These are phyloP conservation scores for Propithecus coquereli DNA, from an alignment of 2,113 vertebrate genomes.

Conservation along the genomic window DNA sequence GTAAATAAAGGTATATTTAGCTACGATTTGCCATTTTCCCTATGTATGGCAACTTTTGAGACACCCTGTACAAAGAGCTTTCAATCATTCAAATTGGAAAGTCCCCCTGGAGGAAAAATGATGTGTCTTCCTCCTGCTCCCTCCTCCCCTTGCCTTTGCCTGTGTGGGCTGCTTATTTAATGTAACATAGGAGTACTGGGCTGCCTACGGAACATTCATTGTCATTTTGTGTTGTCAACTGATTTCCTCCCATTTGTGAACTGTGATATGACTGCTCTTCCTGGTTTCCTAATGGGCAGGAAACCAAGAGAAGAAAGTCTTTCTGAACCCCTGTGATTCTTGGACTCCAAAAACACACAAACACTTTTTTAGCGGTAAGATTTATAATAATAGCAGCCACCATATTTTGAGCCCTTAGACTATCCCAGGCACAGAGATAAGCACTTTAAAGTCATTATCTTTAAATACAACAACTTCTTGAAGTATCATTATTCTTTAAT, in stretches of 20 bases:
- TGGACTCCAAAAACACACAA: not conserved
- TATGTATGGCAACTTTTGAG: not conserved
- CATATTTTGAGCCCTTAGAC: not conserved
- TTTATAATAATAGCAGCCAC: not conserved
- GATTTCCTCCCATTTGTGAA: not conserved
- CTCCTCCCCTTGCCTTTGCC: not conserved
- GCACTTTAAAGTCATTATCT: not conserved
- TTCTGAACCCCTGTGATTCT: constrained; percentile 2
- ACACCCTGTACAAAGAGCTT: not conserved
- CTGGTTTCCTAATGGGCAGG: not conserved
- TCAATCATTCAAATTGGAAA: not conserved
- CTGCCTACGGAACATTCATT: not conserved
- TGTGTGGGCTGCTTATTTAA: not conserved
- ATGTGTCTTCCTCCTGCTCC: not conserved
- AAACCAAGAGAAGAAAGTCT: not conserved
- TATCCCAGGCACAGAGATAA: not conserved
- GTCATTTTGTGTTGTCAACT: not conserved
- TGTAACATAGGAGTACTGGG: too few species aligned
- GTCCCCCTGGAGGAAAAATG: not conserved
- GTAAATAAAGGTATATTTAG: too few species aligned
- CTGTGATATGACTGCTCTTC: not conserved
- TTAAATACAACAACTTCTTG: not conserved
- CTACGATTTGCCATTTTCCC: too few species aligned
- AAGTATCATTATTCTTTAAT: constrained; percentile 3
- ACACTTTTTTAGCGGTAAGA: not conserved